These are phyloP conservation scores for Balanococcus diminutus DNA, from an alignment of 2,888 invertebrate species.

Conservation along the genomic window DNA sequence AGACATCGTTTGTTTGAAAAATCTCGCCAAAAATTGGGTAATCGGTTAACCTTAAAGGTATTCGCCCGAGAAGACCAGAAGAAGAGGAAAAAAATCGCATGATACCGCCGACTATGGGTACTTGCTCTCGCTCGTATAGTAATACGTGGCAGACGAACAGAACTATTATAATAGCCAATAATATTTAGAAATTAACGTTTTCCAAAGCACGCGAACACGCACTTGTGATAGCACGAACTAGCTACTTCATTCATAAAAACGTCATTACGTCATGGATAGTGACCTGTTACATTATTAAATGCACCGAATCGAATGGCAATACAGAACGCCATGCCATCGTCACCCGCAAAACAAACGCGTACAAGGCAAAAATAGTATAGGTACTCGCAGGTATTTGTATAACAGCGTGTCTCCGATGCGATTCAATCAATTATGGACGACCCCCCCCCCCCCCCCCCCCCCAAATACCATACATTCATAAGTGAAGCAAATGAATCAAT, in stretches of 20 bases:
- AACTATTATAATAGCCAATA: constrained; percentile 53
- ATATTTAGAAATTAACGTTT: constrained; percentile 53
- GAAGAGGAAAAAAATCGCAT: constrained; percentile 32
- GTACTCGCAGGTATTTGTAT: background rate
- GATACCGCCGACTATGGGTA: background rate
- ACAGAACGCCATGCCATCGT: background rate
- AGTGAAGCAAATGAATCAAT: no score
- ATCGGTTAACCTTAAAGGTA: no score
- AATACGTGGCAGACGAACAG: background rate
- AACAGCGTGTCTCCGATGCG: background rate
- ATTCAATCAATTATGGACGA: background rate
- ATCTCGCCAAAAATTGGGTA: no score
- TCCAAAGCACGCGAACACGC: constrained; percentile 53
- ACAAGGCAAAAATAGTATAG: background rate
- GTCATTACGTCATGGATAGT: constrained; percentile 53
- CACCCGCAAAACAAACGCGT: no score
- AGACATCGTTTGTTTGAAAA: no score
- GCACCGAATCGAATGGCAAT: background rate
- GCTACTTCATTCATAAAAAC: constrained; percentile 53
- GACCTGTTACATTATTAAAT: constrained; percentile 52
- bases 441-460: background rate
- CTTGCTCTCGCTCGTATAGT: background rate
- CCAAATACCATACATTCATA: no score
- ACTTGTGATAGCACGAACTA: constrained; percentile 34
- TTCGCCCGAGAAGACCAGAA: background rate